Evolutionary conservation across 2,888 invertebrate species (phyloP).

Genomic region (Lampropteryx suffumata): DNA sequence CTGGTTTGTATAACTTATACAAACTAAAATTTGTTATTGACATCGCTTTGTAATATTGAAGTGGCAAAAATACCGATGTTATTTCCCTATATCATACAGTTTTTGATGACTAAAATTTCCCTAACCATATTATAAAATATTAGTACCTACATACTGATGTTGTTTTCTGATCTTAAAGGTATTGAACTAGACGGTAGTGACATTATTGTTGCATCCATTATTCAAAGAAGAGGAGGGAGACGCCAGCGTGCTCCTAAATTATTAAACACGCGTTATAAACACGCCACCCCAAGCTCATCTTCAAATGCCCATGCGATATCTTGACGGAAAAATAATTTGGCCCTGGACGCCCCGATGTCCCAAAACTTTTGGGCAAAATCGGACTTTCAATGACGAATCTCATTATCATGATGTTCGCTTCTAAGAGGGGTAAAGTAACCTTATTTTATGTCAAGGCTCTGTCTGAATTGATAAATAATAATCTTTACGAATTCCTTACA

Average conservation of each 20-base stretch:
- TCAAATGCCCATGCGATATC: constrained; percentile 55
- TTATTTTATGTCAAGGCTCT: constrained; percentile 12
- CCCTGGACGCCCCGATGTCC: constrained; percentile 33
- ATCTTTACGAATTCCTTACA: not conserved
- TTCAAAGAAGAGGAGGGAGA: constrained; percentile 69
- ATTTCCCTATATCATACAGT: no score
- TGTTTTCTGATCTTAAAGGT: constrained; percentile 27
- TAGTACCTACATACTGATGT: no score
- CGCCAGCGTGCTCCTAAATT: constrained; percentile 61
- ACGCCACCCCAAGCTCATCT: constrained; percentile 67
- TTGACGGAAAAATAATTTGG: constrained; percentile 64
- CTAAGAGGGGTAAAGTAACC: constrained; percentile 22
- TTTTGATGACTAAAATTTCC: no score
- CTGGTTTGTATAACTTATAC: no score
- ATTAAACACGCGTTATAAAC: constrained; percentile 79
- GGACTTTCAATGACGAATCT: constrained; percentile 36
- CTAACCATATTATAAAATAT: no score
- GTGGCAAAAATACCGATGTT: no score
- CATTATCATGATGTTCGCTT: constrained; percentile 32
- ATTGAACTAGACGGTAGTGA: constrained; percentile 62
- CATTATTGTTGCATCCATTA: constrained; percentile 79
- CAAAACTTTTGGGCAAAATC: constrained; percentile 36
- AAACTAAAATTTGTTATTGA: no score
- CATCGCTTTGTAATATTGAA: no score
- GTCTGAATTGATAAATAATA: constrained; percentile 10